Evolutionary conservation across 1,140 invertebrate genomes (phyloP), one percentile per base, ranked within the genome.

Genomic region (Pachypeltis micranthus): DNA sequence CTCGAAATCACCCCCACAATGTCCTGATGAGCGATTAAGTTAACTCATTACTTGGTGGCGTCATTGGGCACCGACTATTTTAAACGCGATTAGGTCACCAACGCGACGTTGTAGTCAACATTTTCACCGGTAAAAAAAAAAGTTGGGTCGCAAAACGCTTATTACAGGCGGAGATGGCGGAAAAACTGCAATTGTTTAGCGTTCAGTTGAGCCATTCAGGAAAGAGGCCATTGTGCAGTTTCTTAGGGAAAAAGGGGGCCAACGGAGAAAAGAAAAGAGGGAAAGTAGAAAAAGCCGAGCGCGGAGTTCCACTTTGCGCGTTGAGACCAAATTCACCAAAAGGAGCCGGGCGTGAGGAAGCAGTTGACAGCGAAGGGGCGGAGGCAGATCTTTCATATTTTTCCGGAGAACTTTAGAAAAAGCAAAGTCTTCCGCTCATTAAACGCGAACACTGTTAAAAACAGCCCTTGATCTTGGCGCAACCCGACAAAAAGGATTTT

Each of bases 391-490:
- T 51, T 51, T 51, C 47, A 51, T 51, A 51, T 51, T 51, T 51
- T 21, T 21, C 47, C 4, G 47, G 10, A 51, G 47, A 51, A 51
- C 47, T 51, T 51, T 51, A 51, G 23, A 51, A 51, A 51, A 21
- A 21, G 19, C 7, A 21, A 51, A 51, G 47, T 51, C 47, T 51
- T 51, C 47, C 47, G 47, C 47, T 51, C 47, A 51, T 51, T 51
- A 51, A 51, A 21, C 47, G 47, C 47, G 47, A 51, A 51, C 47
- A 21, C 47, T 51, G 47, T 51, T 51, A 51, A 51, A 51, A 51
- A 51, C 47, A 21, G 47, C 47, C 47, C 47, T 51, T 51, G 47
- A 51, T 51, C 47, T 51, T n/a, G 12, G 47, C 10, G 47, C 47
- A 51, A 51, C 47, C 47, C 23, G 12, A 21, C 47, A 51, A 51